Evolutionary conservation across 2,113 vertebrate species (phyloP).

Genomic region (Pseudopodoces humilis): DNA sequence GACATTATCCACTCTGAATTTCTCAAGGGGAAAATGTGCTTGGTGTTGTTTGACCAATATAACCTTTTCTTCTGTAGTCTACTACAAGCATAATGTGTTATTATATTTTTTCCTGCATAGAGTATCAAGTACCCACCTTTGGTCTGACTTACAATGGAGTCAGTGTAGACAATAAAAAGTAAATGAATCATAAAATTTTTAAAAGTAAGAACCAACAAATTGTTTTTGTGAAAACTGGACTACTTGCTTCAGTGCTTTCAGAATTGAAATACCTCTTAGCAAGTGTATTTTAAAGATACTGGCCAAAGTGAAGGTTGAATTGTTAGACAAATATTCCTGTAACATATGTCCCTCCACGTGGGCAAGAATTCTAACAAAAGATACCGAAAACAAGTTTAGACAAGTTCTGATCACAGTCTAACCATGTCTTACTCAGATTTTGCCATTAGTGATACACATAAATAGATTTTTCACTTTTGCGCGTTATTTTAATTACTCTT

Average conservation of each 20-base stretch:
- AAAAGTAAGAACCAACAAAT: background rate
- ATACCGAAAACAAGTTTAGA: background rate
- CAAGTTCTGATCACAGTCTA: background rate
- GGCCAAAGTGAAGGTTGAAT: background rate
- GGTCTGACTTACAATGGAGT: background rate
- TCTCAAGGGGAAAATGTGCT: background rate
- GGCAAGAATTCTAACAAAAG: background rate
- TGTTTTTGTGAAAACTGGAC: background rate
- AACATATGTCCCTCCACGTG: background rate
- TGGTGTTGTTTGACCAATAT: background rate
- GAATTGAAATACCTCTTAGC: background rate
- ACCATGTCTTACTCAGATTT: background rate
- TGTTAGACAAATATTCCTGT: background rate
- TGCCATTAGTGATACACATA: background rate
- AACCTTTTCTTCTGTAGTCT: background rate
- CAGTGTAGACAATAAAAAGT: background rate
- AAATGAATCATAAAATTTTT: background rate
- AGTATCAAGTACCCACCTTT: background rate
- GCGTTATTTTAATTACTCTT: background rate
- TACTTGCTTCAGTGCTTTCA: background rate
- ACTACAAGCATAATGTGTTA: background rate
- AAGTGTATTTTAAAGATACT: background rate
- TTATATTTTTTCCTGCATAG: background rate
- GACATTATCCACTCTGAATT: background rate
- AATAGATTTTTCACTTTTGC: background rate